These are phyloP conservation scores for Caenorhabditis sp. DNA, from an alignment of 2,888 invertebrate genomes.

Conservation along the genomic window DNA sequence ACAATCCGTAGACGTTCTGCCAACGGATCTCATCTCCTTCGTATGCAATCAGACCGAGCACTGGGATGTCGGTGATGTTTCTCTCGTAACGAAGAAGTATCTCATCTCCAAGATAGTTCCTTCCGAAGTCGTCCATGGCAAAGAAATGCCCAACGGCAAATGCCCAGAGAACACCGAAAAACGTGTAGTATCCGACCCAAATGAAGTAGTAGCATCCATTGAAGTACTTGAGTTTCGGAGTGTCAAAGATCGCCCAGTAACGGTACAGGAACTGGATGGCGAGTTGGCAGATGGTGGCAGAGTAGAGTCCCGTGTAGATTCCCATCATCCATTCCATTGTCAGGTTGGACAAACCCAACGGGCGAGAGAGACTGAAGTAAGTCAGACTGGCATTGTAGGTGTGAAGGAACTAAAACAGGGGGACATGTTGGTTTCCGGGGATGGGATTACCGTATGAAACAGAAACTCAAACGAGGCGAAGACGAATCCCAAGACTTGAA, in stretches of 20 bases:
- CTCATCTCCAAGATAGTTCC: slow-evolving; percentile 36
- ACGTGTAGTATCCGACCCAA: slow-evolving; percentile 44
- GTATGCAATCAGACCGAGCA: slow-evolving; percentile 35
- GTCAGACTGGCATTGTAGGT: slow-evolving; percentile 42
- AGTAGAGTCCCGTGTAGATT: slow-evolving; percentile 43
- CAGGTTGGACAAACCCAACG: slow-evolving; percentile 7
- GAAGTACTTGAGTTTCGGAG: slow-evolving; percentile 32
- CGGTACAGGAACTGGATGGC: slow-evolving; percentile 45
- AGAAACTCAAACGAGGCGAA: slow-evolving; percentile 40
- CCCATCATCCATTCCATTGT: slow-evolving; percentile 50
- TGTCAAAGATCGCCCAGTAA: slow-evolving; percentile 50
- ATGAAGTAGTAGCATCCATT: slow-evolving; percentile 42
- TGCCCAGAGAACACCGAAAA: slow-evolving; percentile 47
- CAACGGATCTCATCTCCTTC: slow-evolving; percentile 39
- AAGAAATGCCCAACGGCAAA: slow-evolving; percentile 49
- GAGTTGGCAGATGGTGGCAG: slow-evolving; percentile 36
- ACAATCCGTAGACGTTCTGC: slow-evolving; percentile 38
- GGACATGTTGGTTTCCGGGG: too few species aligned
- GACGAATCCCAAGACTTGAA: slow-evolving; percentile 35
- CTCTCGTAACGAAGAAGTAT: slow-evolving; percentile 38
- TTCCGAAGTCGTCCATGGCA: slow-evolving; percentile 44
- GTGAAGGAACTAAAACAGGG: slow-evolving; percentile 38
- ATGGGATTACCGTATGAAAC: slow-evolving; percentile 42
- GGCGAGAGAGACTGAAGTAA: slow-evolving; percentile 40
- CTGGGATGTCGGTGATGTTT: slow-evolving; percentile 42